Percentiles rank a stretch among this genome's conserved stretches.
Conservation (phyloP, 2,888 invertebrate genomes). For the Aphidius colemani region DNA sequence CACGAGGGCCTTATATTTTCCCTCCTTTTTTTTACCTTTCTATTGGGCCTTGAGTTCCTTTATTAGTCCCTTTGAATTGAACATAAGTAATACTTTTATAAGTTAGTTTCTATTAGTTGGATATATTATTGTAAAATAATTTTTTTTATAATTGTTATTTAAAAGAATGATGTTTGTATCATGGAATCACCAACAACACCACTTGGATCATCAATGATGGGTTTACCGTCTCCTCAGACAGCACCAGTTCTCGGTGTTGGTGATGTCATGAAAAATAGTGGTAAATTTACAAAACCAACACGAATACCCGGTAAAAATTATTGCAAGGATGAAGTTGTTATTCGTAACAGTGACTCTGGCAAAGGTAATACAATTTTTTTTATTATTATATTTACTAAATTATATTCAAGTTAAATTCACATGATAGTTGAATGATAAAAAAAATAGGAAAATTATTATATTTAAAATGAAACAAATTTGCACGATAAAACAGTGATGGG, state of each 20-base stretch:
- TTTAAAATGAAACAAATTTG: constrained; percentile 42
- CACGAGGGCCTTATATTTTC: too few species aligned
- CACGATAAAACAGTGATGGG: constrained; percentile 82
- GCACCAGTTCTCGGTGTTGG: constrained; percentile 76
- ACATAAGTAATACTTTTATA: too few species aligned
- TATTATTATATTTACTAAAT: constrained; percentile 15
- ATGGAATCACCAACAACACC: constrained; percentile 51
- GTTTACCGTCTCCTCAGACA: constrained; percentile 62
- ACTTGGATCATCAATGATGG: constrained; percentile 45
- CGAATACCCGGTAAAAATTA: constrained; percentile 92
- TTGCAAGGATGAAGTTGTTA: constrained; percentile 93
- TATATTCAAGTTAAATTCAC: constrained; percentile 13
- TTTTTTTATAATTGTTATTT: constrained; percentile 14
- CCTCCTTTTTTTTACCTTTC: too few species aligned
- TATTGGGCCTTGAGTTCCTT: not conserved
- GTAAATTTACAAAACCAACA: constrained; percentile 86
- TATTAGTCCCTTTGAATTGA: too few species aligned
- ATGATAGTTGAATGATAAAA: not conserved
- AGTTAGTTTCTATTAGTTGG: constrained; percentile 22
- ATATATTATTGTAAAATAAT: constrained; percentile 14
- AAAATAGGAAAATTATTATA: constrained; percentile 25
- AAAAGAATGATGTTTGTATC: constrained; percentile 25
- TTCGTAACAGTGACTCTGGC: constrained; percentile 92
- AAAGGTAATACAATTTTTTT: constrained; percentile 72
- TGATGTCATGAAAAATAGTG: constrained; percentile 84